Percentiles rank a stretch among this genome's conserved stretches.
Evolutionary conservation across 2,797 vertebrate genomes (phyloP).

Genomic region (Linurgus olivaceus): DNA sequence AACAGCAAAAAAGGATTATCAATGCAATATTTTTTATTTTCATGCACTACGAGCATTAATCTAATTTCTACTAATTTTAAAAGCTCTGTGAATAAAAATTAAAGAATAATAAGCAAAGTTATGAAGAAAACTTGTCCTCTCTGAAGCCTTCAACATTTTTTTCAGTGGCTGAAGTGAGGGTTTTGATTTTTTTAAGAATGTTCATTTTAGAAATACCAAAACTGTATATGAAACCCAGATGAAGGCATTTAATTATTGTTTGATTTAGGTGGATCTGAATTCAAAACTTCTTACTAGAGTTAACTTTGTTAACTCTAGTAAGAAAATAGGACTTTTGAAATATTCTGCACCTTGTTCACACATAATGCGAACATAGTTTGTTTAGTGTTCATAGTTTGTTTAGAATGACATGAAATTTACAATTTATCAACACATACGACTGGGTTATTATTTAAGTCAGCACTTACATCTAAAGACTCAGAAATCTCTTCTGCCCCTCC

Average conservation of each 20-base stretch:
- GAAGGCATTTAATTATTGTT: not conserved
- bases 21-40: not conserved
- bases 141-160: not conserved
- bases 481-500: slow-evolving; percentile 87
- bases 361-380: not conserved
- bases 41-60: not conserved
- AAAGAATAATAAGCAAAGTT: not conserved
- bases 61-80: not conserved
- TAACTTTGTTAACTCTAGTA: not conserved
- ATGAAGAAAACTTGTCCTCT: not conserved
- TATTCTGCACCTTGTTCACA: not conserved
- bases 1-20: not conserved
- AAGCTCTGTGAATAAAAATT: not conserved
- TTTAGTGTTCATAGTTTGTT: not conserved
- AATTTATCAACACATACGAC: not conserved
- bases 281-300: not conserved
- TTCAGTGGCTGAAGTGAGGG: not conserved
- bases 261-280: not conserved
- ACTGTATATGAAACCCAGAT: not conserved
- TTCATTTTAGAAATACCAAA: not conserved
- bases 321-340: not conserved
- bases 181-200: not conserved
- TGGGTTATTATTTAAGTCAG: not conserved
- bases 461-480: slow-evolving; percentile 87
- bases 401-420: not conserved